Base-by-base conservation (phyloP, 1,140 invertebrate species). In the Ips nitidus region DNA sequence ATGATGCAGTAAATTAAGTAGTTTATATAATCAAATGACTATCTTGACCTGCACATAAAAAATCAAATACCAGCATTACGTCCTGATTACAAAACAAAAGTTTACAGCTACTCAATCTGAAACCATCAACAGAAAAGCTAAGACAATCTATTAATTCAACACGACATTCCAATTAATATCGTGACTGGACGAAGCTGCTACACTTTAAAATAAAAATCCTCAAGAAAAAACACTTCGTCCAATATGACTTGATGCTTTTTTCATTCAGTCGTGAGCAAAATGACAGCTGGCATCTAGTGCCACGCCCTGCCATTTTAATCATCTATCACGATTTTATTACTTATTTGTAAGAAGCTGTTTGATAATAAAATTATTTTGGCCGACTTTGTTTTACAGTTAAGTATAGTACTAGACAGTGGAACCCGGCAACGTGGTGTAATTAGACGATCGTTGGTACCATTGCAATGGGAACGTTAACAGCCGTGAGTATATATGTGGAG, bases 111-210 rank as follows among this genome's bases (percentile, higher is more conserved):
- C 45, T 50, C 3, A 22, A 6, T 50, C 45, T 50, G 2, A 50
- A 50, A 3, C 45, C 45, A 50, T 50, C 45, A 3, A 22, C 45
- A 50, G 45, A 6, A 6, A 50, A 50, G 2, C 45, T 22, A 22
- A 50, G 22, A 8, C 45, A 50, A 50, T 50, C 45, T 50, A 50
- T 50, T 50, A 50, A 50, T 50, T 22, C 45, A 50, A 50, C 45
- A 50, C 45, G 45, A 50, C 45, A 50, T 50, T 50, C 45, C 45
- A 50, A 50, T 50, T 50, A 50, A 8, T 6, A 50, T 2, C 45
- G 22, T 22, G 22, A 22, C 22, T 22, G 22, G 22, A 50, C 45
- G 45, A 8, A 22, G 6, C 45, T 50, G 45, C 45, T 22, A 50
- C 22, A 50, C 45, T 50, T 50, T 50, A 8, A 2, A 50, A 50